These are phyloP conservation scores for Anolis apletophallus DNA, from an alignment of 2,797 vertebrate species.

Conservation along the genomic window DNA sequence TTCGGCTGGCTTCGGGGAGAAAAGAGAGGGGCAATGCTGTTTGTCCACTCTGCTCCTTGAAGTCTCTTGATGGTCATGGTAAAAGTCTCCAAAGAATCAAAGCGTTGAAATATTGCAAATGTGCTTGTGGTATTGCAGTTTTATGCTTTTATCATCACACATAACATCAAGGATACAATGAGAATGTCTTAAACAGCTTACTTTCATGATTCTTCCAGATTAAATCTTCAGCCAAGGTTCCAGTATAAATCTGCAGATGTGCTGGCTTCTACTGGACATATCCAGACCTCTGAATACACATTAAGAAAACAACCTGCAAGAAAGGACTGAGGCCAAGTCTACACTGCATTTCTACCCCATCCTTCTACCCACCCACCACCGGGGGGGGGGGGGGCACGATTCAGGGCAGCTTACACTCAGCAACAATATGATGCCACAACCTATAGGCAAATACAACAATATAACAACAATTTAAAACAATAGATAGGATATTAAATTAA, in stretches of 20 bases:
- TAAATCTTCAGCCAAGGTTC: constrained; percentile 30
- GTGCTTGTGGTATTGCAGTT: constrained; percentile 42
- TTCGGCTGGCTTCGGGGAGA: too few relatives aligned
- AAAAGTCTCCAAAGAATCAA: neutral
- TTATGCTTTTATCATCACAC: constrained; percentile 40
- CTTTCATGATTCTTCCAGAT: constrained; percentile 29
- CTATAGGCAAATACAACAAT: too few relatives aligned
- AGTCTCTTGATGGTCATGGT: neutral
- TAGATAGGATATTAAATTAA: too few relatives aligned
- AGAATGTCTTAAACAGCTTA: constrained; percentile 45
- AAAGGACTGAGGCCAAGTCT: neutral
- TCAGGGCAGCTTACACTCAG: too few relatives aligned
- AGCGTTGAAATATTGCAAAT: constrained; percentile 39
- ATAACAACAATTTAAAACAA: too few relatives aligned
- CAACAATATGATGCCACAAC: too few relatives aligned
- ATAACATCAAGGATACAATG: constrained; percentile 44
- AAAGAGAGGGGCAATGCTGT: neutral
- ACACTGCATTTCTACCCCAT: too few relatives aligned
- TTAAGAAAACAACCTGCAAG: constrained; percentile 18
- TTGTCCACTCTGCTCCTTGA: neutral
- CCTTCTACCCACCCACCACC: too few relatives aligned
- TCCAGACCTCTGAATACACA: constrained; percentile 27
- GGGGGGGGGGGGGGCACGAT: too few relatives aligned
- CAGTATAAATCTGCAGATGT: constrained; percentile 16
- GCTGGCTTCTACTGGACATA: constrained; percentile 31